phyloP scores from a whole-genome alignment of 53 echinoderm and acorn worm genomes.

The Holothuria scabra region DNA sequence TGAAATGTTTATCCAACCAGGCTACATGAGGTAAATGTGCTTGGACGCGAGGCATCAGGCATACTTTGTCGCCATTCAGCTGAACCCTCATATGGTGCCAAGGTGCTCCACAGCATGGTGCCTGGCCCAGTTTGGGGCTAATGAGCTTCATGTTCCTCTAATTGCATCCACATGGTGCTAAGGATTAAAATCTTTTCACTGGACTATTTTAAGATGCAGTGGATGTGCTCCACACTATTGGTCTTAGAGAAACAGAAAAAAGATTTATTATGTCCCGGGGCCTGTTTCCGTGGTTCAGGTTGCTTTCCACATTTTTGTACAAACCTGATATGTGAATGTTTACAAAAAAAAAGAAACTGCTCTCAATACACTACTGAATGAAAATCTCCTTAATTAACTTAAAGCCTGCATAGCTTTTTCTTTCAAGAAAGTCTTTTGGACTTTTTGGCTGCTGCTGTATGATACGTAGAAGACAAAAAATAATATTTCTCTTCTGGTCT shows the following conservation, averaged over 20 bases:
- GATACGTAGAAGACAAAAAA: too few relatives aligned
- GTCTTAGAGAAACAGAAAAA: neutral
- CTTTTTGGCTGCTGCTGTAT: too few relatives aligned
- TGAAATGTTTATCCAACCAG: slow-evolving; percentile 21
- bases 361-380: too few relatives aligned
- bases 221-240: neutral
- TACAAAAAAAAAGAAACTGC: too few relatives aligned
- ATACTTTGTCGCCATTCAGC: slow-evolving; percentile 29
- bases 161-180: slow-evolving; percentile 50
- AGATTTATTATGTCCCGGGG: neutral
- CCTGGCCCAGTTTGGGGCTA: slow-evolving; percentile 53
- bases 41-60: neutral
- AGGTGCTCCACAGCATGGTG: slow-evolving; percentile 47
- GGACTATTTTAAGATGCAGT: slow-evolving; percentile 32
- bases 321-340: too few relatives aligned
- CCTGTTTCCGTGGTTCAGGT: neutral
- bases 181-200: slow-evolving; percentile 7
- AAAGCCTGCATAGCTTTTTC: too few relatives aligned
- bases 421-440: too few relatives aligned
- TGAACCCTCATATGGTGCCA: slow-evolving; percentile 36
- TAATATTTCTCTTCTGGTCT: too few relatives aligned
- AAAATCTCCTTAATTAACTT: too few relatives aligned
- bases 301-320: too few relatives aligned
- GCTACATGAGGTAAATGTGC: slow-evolving; percentile 11
- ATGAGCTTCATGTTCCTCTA: slow-evolving; percentile 53